A percentile compares a stretch with the other conserved stretches of the same genome.
Conservation (phyloP, 2,113 vertebrate species). For the Micromys minutus region DNA sequence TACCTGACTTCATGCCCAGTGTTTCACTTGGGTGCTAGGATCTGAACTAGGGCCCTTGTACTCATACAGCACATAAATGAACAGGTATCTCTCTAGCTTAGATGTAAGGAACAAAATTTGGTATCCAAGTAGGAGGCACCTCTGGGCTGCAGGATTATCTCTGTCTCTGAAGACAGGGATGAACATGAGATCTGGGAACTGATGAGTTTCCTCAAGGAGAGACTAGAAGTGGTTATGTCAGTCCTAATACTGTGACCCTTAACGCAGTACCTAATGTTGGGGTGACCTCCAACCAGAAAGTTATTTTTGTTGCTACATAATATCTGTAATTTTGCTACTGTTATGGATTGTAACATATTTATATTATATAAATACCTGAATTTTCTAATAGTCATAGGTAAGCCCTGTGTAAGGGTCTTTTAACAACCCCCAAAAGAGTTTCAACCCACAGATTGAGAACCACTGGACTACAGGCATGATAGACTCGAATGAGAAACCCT, state of each 20-base stretch:
- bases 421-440: neutral
- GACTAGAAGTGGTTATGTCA: neutral
- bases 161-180: neutral
- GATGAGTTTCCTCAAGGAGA: neutral
- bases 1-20: neutral
- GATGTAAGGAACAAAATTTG: neutral
- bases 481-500: neutral
- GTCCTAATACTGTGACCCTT: neutral
- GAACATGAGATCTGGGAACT: neutral
- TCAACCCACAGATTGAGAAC: neutral
- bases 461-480: neutral
- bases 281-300: neutral
- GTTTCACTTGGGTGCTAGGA: neutral
- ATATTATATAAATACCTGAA: neutral
- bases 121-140: neutral
- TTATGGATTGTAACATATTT: neutral
- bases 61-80: neutral
- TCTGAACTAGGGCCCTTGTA: neutral
- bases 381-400: neutral
- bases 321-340: neutral
- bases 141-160: neutral
- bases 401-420: neutral
- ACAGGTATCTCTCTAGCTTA: neutral
- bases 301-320: neutral
- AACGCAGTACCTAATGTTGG: neutral